These are phyloP conservation scores for Chrysochloris asiatica DNA, from an alignment of 2,113 vertebrate species.

Conservation along the genomic window DNA sequence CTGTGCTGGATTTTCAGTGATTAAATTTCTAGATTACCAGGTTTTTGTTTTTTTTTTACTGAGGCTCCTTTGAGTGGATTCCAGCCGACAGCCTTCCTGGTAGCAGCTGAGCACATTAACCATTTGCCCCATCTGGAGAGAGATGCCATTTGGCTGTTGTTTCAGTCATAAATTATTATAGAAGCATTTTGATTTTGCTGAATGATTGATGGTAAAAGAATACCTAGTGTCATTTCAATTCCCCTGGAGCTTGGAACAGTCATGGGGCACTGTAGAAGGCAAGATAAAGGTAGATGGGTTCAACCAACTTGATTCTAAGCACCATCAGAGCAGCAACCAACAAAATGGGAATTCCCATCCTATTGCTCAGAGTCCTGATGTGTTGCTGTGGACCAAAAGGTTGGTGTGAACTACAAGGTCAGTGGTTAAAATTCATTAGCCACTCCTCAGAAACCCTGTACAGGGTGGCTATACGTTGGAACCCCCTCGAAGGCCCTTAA, in stretches of 20 bases:
- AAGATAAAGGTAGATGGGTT: conserved; percentile 91
- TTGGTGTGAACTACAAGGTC: too few relatives aligned
- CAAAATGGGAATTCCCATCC: not conserved
- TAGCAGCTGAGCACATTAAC: not conserved
- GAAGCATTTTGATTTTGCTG: not conserved
- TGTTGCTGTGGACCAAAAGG: too few relatives aligned
- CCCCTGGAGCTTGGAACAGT: conserved; percentile 88
- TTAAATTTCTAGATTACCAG: not conserved
- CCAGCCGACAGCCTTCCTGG: not conserved
- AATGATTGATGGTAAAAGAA: not conserved
- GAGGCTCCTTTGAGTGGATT: not conserved
- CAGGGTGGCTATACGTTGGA: too few relatives aligned
- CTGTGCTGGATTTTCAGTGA: not conserved
- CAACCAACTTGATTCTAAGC: not conserved
- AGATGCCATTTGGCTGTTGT: not conserved
- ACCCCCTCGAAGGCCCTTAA: too few relatives aligned
- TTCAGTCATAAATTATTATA: not conserved
- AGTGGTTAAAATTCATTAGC: too few relatives aligned
- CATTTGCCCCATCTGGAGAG: not conserved
- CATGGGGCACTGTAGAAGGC: conserved; percentile 93
- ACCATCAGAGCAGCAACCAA: not conserved
- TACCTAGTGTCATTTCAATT: too few relatives aligned
- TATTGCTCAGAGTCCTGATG: too few relatives aligned
- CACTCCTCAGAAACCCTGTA: too few relatives aligned
- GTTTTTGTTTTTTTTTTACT: not conserved